Base-by-base conservation (phyloP, 1,140 invertebrate species). In the Aphidius gifuensis region DNA sequence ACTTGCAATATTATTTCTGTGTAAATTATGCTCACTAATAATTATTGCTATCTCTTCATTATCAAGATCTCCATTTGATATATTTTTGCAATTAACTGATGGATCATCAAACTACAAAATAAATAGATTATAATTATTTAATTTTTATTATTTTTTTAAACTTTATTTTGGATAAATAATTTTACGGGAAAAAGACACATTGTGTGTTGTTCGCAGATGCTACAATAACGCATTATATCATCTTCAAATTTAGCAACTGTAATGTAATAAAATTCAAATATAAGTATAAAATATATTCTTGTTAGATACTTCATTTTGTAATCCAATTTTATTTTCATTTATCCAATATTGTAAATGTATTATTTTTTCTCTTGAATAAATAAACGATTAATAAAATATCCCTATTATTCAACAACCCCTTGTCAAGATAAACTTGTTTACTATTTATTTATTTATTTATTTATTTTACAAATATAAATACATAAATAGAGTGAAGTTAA, bases 1-100 rank as follows among this genome's bases (percentile, higher is more conserved):
- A 5, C 57, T 72, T 1, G 85, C 83, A 53, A 86, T 75, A 21
- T 67, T 65, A 61, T 78, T 76, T 23, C 85, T 71, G 45, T 83
- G 68, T 8, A 73, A 66, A 70, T 87, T 87, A 67, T 84, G 82
- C 58, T 73, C 68, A 38, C 81, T 42, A 7, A 75, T 51, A 38
- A 75, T 73, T 16, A 62, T 62, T 40, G 57, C 54, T 49, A 73
- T 71, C 57, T 75, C 73, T 9, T 64, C 49, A 3, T 39, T 9
- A 9, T 67, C 60, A 11, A 74, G 64, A 50, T 73, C 66, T 3
- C 45, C 54, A 11, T 62, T 65, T 16, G 69, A 60, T 4, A 68
- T 44, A 6, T 67, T 50, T 5, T 23, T 38, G 59, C 74, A 74
- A 21, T 60, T 60, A 21, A 8, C 9, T 5, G 66, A 61, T 0